Evolutionary conservation across 2,797 vertebrate genomes (phyloP).

Genomic region (Pteronotus mesoamericanus): DNA sequence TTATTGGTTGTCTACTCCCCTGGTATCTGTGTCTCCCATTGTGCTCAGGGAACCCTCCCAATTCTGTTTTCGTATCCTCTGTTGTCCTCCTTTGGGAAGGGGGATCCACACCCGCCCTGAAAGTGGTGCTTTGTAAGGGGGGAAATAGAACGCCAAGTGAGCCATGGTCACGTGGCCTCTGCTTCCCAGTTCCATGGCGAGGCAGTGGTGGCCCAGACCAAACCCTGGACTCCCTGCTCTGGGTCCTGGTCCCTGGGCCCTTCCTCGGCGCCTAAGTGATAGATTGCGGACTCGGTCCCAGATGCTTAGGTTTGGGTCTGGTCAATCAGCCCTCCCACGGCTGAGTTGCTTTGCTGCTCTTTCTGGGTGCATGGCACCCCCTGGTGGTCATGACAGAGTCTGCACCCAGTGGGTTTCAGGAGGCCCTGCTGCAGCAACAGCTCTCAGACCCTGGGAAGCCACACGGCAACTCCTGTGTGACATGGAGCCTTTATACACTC

Average conservation of each 20-base stretch:
- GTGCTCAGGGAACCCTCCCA: not conserved
- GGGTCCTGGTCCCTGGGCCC: not conserved
- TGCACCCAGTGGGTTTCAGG: not conserved
- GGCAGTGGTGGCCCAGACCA: not conserved
- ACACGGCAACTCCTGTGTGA: not conserved
- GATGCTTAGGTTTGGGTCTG: not conserved
- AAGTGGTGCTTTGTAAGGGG: not conserved
- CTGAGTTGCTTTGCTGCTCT: not conserved
- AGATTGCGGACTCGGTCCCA: not conserved
- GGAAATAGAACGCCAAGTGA: not conserved
- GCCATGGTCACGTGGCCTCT: not conserved
- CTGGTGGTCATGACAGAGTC: not conserved
- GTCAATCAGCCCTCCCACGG: rapidly evolving
- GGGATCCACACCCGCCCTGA: not conserved
- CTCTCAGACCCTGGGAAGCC: not conserved
- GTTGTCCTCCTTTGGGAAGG: not conserved
- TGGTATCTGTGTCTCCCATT: not conserved
- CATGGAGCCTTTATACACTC: not conserved
- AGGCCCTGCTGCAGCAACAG: not conserved
- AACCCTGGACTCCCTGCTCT: not conserved
- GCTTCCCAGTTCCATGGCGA: not conserved
- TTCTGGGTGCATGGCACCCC: not conserved
- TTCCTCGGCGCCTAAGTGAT: not conserved
- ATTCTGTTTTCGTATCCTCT: not conserved
- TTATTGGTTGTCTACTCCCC: not conserved